Conservation (phyloP, 2,113 vertebrate species). For the Rhea americana region DNA sequence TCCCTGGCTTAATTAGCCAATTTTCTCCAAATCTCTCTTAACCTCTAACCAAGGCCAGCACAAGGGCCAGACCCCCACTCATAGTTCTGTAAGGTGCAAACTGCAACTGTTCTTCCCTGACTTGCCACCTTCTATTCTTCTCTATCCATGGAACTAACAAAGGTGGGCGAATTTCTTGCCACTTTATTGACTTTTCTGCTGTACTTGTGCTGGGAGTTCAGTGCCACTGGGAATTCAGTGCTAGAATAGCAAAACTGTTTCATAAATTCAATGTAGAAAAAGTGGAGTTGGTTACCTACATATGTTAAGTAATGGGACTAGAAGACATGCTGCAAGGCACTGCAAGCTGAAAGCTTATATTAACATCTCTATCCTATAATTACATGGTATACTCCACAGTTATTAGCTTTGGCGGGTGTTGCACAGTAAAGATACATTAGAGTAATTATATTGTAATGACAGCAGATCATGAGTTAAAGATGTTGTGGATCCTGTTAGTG, state of each 20-base stretch:
- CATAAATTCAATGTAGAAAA: background rate
- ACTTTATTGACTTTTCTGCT: background rate
- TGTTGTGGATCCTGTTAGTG: slow-evolving; percentile 19
- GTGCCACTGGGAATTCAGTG: background rate
- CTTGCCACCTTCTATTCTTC: background rate
- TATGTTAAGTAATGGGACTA: background rate
- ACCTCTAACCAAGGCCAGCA: background rate
- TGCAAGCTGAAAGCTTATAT: background rate
- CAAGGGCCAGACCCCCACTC: background rate
- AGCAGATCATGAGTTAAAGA: slow-evolving; percentile 69
- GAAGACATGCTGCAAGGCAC: slow-evolving; percentile 8
- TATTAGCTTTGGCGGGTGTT: background rate
- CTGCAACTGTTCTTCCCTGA: background rate
- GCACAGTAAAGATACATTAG: slow-evolving; percentile 60
- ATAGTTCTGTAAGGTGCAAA: background rate
- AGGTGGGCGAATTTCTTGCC: background rate
- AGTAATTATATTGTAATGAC: slow-evolving; percentile 69
- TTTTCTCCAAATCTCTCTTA: background rate
- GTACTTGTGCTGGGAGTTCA: background rate
- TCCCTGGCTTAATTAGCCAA: background rate
- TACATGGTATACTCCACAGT: background rate
- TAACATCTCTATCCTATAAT: slow-evolving; percentile 53
- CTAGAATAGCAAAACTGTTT: background rate
- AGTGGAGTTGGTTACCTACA: background rate
- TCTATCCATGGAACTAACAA: background rate